These are phyloP conservation scores for Polyergus mexicanus DNA, from an alignment of 1,140 invertebrate genomes.

Conservation along the genomic window DNA sequence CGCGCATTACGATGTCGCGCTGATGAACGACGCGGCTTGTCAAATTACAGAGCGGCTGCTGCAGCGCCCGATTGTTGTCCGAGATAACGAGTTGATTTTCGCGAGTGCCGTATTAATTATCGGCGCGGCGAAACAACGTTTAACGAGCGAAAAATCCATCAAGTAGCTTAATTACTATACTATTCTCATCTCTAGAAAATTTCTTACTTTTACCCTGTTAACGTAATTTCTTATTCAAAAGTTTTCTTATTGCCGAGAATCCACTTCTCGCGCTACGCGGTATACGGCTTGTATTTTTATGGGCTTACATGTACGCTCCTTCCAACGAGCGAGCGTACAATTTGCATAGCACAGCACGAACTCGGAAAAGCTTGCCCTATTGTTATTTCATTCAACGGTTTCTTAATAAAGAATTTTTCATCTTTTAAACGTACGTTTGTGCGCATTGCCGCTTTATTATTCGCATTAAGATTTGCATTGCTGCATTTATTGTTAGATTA, in stretches of 20 bases:
- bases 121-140: background rate
- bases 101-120: constrained; percentile 35
- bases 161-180: background rate
- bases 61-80: constrained; percentile 42
- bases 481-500: background rate
- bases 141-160: constrained; percentile 44
- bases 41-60: constrained; percentile 44
- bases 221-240: background rate
- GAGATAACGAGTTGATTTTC: constrained; percentile 60
- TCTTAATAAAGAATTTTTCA: constrained; percentile 7
- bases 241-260: background rate
- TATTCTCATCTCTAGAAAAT: background rate
- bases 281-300: constrained; percentile 24
- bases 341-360: constrained; percentile 21
- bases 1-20: constrained; percentile 44
- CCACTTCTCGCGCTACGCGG: background rate
- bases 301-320: background rate
- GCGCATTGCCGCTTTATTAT: background rate
- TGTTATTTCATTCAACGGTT: constrained; percentile 15
- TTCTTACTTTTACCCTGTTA: background rate
- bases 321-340: background rate
- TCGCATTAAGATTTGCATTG: background rate
- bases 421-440: background rate
- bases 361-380: background rate
- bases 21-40: constrained; percentile 54